Percentiles rank a stretch among this genome's conserved stretches.
Conservation (phyloP, 2,113 vertebrate species). For the Corydoras maculifer region DNA sequence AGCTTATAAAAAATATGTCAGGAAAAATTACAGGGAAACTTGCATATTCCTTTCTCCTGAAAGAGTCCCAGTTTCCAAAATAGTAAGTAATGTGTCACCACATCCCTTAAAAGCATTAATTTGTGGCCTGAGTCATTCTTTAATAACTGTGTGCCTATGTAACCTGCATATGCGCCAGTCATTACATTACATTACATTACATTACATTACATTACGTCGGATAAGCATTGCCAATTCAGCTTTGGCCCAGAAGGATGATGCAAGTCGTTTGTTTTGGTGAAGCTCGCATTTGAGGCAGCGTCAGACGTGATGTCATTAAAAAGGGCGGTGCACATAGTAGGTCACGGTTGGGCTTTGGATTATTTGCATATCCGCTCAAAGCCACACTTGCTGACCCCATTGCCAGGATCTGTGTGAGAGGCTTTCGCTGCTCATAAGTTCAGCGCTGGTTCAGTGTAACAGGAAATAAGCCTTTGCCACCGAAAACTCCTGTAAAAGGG, state of each 20-base stretch:
- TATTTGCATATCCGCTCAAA: conserved; percentile 67
- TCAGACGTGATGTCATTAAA: conserved; percentile 55
- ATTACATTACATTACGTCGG: background rate
- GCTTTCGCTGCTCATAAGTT: conserved; percentile 55
- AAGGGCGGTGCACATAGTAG: conserved; percentile 42
- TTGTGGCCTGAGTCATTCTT: conserved; percentile 19
- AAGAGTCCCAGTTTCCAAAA: conserved; percentile 12
- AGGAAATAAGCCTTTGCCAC: conserved; percentile 58
- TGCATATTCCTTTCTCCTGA: conserved; percentile 22
- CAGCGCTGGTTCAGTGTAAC: conserved; percentile 63
- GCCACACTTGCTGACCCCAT: conserved; percentile 62
- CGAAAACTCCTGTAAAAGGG: conserved; percentile 63
- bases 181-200: conserved; percentile 15
- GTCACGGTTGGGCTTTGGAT: conserved; percentile 40
- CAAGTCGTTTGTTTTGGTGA: conserved; percentile 38
- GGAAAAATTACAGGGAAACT: conserved; percentile 15
- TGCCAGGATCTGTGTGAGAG: conserved; percentile 59
- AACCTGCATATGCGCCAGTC: conserved; percentile 34
- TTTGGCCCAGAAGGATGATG: conserved; percentile 35
- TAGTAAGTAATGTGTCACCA: conserved; percentile 23
- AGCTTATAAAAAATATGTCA: conserved; percentile 19
- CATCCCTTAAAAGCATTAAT: conserved; percentile 37
- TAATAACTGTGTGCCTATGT: conserved; percentile 13
- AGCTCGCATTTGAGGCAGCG: conserved; percentile 24
- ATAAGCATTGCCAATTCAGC: conserved; percentile 35